Evolutionary conservation across 2,888 invertebrate species (phyloP), one percentile per base, ranked within the genome.

Genomic region (Mimas tiliae): DNA sequence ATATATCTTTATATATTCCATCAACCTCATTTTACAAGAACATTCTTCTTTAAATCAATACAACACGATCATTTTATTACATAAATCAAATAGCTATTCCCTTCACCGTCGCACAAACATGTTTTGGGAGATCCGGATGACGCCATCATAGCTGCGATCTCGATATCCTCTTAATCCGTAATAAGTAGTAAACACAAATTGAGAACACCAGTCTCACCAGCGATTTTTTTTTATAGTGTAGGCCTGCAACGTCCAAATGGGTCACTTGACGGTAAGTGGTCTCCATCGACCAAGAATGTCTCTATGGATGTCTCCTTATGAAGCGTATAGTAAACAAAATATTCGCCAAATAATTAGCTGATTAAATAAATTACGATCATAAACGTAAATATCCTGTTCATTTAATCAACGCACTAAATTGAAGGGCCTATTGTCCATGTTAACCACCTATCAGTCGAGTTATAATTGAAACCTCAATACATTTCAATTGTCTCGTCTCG

Each of bases 391-490:
- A 74, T 73, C 78, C 70, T 80, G 75, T 76, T 78, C 79, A 84
- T 84, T 82, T 55, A 55, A 55, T 55, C 53, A 34, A 85, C 82
- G 81, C 82, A 77, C 78, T 72, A 73, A 79, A 80, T 80, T 83
- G 79, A 87, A 88, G 85, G 88, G 88, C 87, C 86, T 84, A 90
- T 89, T 90, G 89, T 84, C 82, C 82, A 78, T 82, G 83, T 90
- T 91, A 89, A 91, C 90, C 89, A 81, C 72, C 81, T 86, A 88
- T 86, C 88, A 85, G 85, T 88, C 87, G 84, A 78, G 74, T 27
- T 81, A 75, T 83, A 87, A 89, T 87, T 89, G 86, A 84, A 88
- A 84, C 84, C 88, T 88, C 87, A 87, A 89, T 90, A 88, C 80
- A 77, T 85, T 87, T 90, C 88, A 90, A 90, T 90, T 90, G 62